Evolutionary conservation across 92 coral and sea anemone species (phyloP).

Genomic region (Siderastrea siderea): DNA sequence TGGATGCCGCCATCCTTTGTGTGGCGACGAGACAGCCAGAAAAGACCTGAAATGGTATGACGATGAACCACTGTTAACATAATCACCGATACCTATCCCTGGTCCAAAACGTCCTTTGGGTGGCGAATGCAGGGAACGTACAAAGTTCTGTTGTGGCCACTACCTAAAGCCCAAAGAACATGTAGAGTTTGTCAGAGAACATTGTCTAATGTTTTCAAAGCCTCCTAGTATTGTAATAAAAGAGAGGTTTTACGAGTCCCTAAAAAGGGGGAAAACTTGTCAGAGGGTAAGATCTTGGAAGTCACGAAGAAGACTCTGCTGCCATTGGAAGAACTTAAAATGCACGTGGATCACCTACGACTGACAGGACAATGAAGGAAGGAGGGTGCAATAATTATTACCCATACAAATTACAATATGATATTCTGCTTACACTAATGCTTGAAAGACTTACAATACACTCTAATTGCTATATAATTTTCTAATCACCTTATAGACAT

Average conservation of each 20-base stretch:
- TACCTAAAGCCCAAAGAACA: conserved; percentile 44
- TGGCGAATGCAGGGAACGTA: conserved; percentile 22
- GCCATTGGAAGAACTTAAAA: conserved; percentile 53
- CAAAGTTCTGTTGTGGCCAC: conserved; percentile 46
- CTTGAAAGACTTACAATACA: too few relatives aligned
- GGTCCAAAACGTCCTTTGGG: conserved; percentile 59
- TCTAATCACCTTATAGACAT: too few relatives aligned
- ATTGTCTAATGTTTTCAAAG: conserved; percentile 14
- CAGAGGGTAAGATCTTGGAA: conserved; percentile 20
- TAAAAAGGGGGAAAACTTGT: conserved; percentile 29
- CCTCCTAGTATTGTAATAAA: conserved; percentile 57
- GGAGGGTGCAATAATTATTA: conserved; percentile 6
- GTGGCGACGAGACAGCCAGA: conserved; percentile 24
- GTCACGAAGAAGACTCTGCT: conserved; percentile 55
- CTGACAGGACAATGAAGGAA: conserved; percentile 9
- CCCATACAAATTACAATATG: too few relatives aligned
- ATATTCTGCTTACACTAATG: too few relatives aligned
- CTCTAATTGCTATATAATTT: too few relatives aligned
- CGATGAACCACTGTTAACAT: conserved; percentile 58
- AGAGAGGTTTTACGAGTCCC: conserved; percentile 48
- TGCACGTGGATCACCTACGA: conserved; percentile 56
- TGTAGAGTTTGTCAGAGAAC: conserved; percentile 13
- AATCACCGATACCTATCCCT: conserved; percentile 63
- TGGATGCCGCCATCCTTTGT: conserved; percentile 64
- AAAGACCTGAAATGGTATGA: conserved; percentile 57